Evolutionary conservation across 1,140 invertebrate species (phyloP).

Genomic region (Stratiolaelaps scimitus): DNA sequence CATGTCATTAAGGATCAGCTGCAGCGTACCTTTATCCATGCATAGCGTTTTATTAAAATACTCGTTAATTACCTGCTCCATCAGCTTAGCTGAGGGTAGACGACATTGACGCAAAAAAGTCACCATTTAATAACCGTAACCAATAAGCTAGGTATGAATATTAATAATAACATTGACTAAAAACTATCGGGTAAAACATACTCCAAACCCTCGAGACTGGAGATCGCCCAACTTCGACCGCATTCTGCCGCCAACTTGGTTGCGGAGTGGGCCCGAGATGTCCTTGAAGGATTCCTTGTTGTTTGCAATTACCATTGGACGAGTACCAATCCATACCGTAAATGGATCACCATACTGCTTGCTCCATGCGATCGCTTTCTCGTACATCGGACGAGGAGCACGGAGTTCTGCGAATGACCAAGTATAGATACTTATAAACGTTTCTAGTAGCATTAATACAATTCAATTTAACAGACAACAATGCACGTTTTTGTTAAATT

Average conservation of each 20-base stretch:
- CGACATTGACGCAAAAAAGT: too few relatives aligned
- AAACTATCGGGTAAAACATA: neutral
- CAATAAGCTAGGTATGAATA: too few relatives aligned
- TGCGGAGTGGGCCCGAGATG: slow-evolving; percentile 2
- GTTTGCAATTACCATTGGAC: neutral
- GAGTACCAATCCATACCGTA: neutral
- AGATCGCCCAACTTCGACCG: neutral
- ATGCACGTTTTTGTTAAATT: neutral
- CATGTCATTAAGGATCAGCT: too few relatives aligned
- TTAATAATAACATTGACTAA: too few relatives aligned
- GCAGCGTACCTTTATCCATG: too few relatives aligned
- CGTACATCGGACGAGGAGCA: neutral
- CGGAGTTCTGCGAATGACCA: too few relatives aligned
- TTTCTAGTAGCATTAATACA: neutral
- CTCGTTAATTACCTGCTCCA: too few relatives aligned
- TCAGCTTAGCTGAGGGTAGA: too few relatives aligned
- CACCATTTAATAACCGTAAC: too few relatives aligned
- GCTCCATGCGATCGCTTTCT: neutral
- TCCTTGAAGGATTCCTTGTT: slow-evolving; percentile 3
- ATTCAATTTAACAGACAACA: neutral
- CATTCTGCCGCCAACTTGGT: neutral
- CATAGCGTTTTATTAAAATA: too few relatives aligned
- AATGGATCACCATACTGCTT: slow-evolving; percentile 1
- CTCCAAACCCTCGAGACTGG: neutral
- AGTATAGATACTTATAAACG: too few relatives aligned